phyloP scores from a whole-genome alignment of 2,113 vertebrate species.

The Mohoua ochrocephala region DNA sequence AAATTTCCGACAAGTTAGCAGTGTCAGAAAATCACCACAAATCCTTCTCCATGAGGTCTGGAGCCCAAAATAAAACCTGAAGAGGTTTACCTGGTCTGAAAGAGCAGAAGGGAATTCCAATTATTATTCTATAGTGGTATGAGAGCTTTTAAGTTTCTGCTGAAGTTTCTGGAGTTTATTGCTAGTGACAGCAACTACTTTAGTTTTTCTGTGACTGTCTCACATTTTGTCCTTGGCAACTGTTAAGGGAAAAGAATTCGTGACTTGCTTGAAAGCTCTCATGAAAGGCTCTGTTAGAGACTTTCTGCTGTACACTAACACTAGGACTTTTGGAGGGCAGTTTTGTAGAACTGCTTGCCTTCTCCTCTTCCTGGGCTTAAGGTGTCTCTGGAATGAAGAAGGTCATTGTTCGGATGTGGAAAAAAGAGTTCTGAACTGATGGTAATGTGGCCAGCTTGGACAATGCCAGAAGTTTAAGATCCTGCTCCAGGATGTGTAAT shows the following conservation, averaged over 20 bases:
- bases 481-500: not conserved
- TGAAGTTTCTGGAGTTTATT: not conserved
- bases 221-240: constrained; percentile 21
- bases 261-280: not conserved
- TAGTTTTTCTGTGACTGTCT: not conserved
- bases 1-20: not conserved
- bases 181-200: not conserved
- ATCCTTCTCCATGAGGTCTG: not conserved
- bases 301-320: not conserved
- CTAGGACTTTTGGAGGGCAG: not conserved
- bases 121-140: not conserved
- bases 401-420: not conserved
- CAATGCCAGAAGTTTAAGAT: not conserved
- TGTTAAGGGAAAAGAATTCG: not conserved
- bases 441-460: not conserved
- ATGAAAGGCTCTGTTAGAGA: not conserved
- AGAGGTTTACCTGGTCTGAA: not conserved
- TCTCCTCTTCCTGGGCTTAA: not conserved
- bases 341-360: not conserved
- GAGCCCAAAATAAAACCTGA: not conserved
- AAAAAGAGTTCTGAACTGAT: not conserved
- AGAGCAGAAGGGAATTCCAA: not conserved
- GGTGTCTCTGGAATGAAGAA: not conserved
- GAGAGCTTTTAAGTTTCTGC: not conserved
- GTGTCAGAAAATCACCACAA: not conserved